These are phyloP conservation scores for Dipodomys stephensi DNA, from an alignment of 2,113 vertebrate species.

Conservation along the genomic window DNA sequence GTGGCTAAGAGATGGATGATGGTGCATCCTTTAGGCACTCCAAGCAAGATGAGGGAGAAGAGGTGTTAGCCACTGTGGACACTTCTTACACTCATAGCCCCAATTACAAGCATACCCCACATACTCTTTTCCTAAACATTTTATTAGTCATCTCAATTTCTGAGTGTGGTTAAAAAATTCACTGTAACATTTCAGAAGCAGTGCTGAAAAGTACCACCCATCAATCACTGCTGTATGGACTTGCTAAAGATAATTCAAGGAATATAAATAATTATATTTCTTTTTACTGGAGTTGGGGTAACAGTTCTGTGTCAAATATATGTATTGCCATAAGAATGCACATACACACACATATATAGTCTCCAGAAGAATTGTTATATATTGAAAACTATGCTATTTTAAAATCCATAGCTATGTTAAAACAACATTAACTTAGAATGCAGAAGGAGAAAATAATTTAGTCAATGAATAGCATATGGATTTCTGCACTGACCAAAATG, in stretches of 20 bases:
- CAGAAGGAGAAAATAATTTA: not conserved
- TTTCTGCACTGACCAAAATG: not conserved
- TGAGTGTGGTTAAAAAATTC: not conserved
- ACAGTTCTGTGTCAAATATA: not conserved
- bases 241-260: slow-evolving; percentile 18
- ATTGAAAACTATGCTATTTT: slow-evolving; percentile 30
- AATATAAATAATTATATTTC: not conserved
- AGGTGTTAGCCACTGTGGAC: not conserved
- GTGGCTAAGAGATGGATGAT: slow-evolving; percentile 5
- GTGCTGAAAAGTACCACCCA: not conserved
- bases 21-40: not conserved
- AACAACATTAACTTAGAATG: not conserved
- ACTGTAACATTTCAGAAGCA: slow-evolving; percentile 5
- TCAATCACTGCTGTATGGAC: not conserved
- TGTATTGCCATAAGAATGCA: not conserved
- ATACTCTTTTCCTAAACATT: not conserved
- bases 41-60: not conserved
- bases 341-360: not conserved
- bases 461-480: not conserved
- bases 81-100: not conserved
- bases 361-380: not conserved
- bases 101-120: not conserved
- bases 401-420: not conserved
- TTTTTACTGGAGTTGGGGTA: not conserved
- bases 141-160: slow-evolving; percentile 38